A percentile compares a stretch with the other conserved stretches of the same genome.
Conservation (phyloP, 2,797 vertebrate species). For the Gadopsis bispinosus region DNA sequence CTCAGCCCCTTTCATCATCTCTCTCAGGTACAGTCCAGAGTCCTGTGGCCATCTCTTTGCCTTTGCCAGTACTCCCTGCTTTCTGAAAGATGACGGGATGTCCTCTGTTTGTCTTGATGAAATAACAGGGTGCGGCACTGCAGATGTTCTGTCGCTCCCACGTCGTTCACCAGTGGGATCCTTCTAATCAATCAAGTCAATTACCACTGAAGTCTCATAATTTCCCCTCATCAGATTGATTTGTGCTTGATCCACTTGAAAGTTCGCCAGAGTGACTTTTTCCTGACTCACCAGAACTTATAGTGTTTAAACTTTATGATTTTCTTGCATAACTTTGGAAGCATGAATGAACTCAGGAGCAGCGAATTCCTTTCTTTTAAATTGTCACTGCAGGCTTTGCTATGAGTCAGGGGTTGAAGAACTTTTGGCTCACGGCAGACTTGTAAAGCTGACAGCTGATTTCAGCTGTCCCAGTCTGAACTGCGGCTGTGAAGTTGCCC, state of each 20-base stretch:
- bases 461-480: conserved; percentile 55
- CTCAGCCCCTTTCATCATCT: conserved; percentile 20
- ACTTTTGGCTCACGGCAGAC: conserved; percentile 37
- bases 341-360: conserved; percentile 36
- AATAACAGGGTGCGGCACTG: not conserved
- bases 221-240: conserved; percentile 51
- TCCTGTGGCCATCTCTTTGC: conserved; percentile 33
- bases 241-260: conserved; percentile 61
- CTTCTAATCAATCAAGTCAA: conserved; percentile 69
- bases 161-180: conserved; percentile 35
- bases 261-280: conserved; percentile 48
- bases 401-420: conserved; percentile 40
- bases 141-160: conserved; percentile 54
- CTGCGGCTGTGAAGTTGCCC: conserved; percentile 43
- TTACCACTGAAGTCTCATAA: conserved; percentile 54
- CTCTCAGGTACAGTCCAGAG: conserved; percentile 22
- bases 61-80: not conserved
- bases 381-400: conserved; percentile 31
- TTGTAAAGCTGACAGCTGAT: conserved; percentile 65
- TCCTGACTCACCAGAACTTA: conserved; percentile 38
- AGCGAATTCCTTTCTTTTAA: conserved; percentile 13
- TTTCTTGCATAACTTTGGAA: conserved; percentile 27
- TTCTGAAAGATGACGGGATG: conserved; percentile 56
- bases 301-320: conserved; percentile 27
- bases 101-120: conserved; percentile 60